phyloP scores from a whole-genome alignment of 2,797 vertebrate genomes.

The Dromococcyx pavoninus region DNA sequence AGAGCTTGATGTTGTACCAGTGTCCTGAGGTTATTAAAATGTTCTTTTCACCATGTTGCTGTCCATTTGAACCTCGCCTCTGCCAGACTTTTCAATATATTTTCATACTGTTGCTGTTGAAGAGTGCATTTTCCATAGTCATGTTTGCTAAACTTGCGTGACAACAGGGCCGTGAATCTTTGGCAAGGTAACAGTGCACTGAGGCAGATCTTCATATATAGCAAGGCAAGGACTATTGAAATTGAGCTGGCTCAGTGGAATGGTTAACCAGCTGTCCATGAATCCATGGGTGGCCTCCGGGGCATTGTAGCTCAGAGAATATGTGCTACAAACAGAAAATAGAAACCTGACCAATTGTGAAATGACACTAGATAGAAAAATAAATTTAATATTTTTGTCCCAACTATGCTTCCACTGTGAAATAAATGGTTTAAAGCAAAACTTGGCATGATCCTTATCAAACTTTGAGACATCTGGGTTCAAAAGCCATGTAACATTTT shows the following conservation, averaged over 20 bases:
- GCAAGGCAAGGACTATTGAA: background rate
- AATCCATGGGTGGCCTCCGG: background rate
- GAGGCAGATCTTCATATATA: background rate
- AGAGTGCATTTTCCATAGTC: background rate
- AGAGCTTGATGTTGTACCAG: accelerated
- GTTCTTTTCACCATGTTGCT: background rate
- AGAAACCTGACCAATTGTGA: background rate
- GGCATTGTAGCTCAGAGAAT: background rate
- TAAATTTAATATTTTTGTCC: background rate
- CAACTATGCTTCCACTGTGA: background rate
- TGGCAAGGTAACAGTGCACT: accelerated
- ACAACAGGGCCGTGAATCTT: background rate
- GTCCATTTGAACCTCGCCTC: background rate
- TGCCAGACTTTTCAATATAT: background rate
- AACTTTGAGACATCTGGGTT: background rate
- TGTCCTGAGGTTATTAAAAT: background rate
- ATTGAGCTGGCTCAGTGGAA: background rate
- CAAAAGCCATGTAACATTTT: background rate
- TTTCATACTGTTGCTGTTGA: background rate
- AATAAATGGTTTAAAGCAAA: background rate
- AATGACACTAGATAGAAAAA: background rate
- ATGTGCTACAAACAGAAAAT: background rate
- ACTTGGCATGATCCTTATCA: background rate
- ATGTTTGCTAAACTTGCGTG: background rate
- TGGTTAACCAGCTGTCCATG: background rate